Percentiles rank a stretch among this genome's conserved stretches.
Conservation (phyloP, 1,140 invertebrate species). For the Nasonia vitripennis region DNA sequence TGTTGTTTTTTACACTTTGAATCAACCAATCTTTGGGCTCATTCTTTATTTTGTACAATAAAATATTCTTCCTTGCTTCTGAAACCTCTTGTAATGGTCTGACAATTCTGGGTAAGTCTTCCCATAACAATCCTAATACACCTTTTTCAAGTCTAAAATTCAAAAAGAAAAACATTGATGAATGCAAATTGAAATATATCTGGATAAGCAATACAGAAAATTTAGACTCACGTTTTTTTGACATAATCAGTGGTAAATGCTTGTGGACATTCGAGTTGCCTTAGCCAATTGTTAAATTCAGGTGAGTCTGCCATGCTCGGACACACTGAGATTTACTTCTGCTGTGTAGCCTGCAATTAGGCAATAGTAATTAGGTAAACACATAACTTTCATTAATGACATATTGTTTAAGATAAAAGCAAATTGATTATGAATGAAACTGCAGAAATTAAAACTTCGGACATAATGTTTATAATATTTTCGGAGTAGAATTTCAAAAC, state of each 20-base stretch:
- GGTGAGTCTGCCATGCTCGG: slow-evolving; percentile 32
- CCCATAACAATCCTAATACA: slow-evolving; percentile 64
- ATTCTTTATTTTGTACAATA: slow-evolving; percentile 64
- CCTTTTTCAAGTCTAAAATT: slow-evolving; percentile 63
- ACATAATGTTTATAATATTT: no score
- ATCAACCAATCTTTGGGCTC: slow-evolving; percentile 57
- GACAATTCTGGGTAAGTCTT: slow-evolving; percentile 60
- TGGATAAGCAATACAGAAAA: background rate
- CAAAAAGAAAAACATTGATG: slow-evolving; percentile 27
- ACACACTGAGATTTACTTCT: slow-evolving; percentile 10
- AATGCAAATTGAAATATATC: background rate
- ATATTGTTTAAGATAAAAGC: no score
- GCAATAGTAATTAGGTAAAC: no score
- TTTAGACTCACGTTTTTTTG: slow-evolving; percentile 25
- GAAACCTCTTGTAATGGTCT: slow-evolving; percentile 59
- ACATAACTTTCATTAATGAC: no score
- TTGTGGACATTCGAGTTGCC: slow-evolving; percentile 44
- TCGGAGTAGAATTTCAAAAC: no score
- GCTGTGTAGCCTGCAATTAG: no score
- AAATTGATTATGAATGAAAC: no score
- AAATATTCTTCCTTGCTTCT: slow-evolving; percentile 66
- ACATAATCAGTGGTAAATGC: slow-evolving; percentile 26
- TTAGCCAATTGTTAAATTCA: slow-evolving; percentile 48
- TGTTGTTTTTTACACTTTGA: slow-evolving; percentile 58
- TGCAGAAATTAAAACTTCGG: no score